A percentile compares a stretch with the other conserved stretches of the same genome.
These are phyloP conservation scores for Syngnathus rostellatus DNA, from an alignment of 2,797 vertebrate species.

Conservation along the genomic window DNA sequence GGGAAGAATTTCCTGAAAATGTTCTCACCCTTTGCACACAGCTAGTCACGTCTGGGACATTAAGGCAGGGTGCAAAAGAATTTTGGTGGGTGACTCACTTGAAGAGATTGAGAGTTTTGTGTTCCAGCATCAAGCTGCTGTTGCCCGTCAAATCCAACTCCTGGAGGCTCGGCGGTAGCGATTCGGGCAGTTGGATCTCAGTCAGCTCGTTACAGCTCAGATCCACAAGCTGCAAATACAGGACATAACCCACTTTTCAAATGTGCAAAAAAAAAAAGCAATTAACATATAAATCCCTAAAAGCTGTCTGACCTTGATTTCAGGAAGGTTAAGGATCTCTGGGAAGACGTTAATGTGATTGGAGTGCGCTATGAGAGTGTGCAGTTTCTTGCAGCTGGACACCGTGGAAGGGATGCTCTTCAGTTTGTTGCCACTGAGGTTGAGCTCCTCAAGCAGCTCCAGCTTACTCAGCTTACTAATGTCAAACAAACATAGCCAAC, in stretches of 20 bases:
- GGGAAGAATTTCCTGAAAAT: not conserved
- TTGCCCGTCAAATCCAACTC: slow-evolving; percentile 93
- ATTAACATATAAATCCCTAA: not conserved
- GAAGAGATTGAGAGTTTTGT: slow-evolving; percentile 91
- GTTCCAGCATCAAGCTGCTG: slow-evolving; percentile 84
- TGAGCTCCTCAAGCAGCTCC: slow-evolving; percentile 89
- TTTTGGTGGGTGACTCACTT: slow-evolving; percentile 68
- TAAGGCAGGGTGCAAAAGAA: not conserved
- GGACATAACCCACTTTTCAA: slow-evolving; percentile 4
- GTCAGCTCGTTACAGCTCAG: slow-evolving; percentile 93
- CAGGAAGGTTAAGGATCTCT: slow-evolving; percentile 86
- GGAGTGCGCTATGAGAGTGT: slow-evolving; percentile 87
- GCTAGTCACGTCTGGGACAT: not conserved
- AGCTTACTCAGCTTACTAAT: slow-evolving; percentile 89
- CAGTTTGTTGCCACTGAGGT: slow-evolving; percentile 91
- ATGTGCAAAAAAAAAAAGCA: not conserved
- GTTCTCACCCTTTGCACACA: not conserved
- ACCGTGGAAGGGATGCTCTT: slow-evolving; percentile 93
- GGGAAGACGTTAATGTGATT: slow-evolving; percentile 92
- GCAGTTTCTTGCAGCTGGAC: slow-evolving; percentile 87
- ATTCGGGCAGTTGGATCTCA: slow-evolving; percentile 86
- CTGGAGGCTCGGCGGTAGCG: slow-evolving; percentile 79
- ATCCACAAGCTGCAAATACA: slow-evolving; percentile 78
- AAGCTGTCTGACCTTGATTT: slow-evolving; percentile 80
- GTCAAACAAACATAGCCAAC: slow-evolving; percentile 12